phyloP scores from a whole-genome alignment of 2,113 vertebrate species.

The Megaleporinus macrocephalus region DNA sequence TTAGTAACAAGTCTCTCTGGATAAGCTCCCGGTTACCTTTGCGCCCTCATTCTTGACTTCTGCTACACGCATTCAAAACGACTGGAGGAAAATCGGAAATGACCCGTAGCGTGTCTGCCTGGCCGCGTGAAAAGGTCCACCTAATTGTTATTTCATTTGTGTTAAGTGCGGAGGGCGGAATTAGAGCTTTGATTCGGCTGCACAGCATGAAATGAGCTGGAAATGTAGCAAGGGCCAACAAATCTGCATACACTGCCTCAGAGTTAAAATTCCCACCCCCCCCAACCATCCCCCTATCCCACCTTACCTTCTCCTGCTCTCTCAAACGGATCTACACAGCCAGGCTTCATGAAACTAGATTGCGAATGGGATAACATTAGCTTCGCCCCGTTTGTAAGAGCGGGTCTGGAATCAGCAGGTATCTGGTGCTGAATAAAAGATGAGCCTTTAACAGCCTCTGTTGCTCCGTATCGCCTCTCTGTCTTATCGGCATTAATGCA shows the following conservation, averaged over 20 bases:
- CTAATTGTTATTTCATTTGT: conserved; percentile 48
- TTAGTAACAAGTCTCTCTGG: not conserved
- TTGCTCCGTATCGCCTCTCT: conserved; percentile 34
- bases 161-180: conserved; percentile 32
- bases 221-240: conserved; percentile 23
- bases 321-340: not conserved
- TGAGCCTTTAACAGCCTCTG: conserved; percentile 41
- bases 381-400: conserved; percentile 35
- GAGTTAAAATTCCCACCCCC: conserved; percentile 2
- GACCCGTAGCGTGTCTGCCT: conserved; percentile 12
- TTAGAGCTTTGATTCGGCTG: conserved; percentile 38
- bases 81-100: conserved; percentile 30
- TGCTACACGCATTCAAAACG: not conserved
- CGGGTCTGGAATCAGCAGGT: conserved; percentile 47
- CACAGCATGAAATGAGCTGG: conserved; percentile 34
- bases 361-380: conserved; percentile 48
- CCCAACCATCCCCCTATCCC: not conserved
- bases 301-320: not conserved
- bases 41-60: not conserved
- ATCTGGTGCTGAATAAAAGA: conserved; percentile 54
- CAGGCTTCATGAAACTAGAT: conserved; percentile 34
- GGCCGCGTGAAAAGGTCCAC: not conserved
- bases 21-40: not conserved
- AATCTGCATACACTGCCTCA: not conserved
- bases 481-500: conserved; percentile 32